phyloP scores from a whole-genome alignment of 2,797 vertebrate genomes.

The Kryptolebias ocellatus region DNA sequence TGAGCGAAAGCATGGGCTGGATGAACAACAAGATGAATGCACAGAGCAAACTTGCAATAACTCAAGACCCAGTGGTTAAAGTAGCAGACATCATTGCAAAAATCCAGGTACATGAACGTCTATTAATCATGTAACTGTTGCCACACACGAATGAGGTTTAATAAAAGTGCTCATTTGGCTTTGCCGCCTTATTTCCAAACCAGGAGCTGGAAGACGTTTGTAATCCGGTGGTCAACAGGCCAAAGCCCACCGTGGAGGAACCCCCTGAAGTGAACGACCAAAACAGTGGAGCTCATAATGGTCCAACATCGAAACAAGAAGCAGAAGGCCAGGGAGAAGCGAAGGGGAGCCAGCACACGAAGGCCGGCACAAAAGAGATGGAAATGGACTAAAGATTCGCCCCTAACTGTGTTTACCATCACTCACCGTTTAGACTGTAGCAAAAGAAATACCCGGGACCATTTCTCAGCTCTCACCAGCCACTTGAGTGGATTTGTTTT shows the following conservation, averaged over 20 bases:
- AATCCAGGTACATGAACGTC: conserved; percentile 83
- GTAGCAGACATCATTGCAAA: conserved; percentile 92
- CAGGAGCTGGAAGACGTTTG: conserved; percentile 90
- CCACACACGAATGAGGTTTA: too few species aligned
- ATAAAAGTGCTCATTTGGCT: conserved; percentile 5
- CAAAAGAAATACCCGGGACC: conserved; percentile 57
- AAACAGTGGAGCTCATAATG: conserved; percentile 83
- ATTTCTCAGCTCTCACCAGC: conserved; percentile 60
- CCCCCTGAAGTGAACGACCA: conserved; percentile 81
- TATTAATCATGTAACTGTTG: neutral
- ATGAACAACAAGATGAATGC: conserved; percentile 93
- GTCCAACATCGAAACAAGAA: conserved; percentile 77
- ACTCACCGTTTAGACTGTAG: conserved; percentile 57
- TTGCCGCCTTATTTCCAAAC: conserved; percentile 4
- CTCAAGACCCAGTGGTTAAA: conserved; percentile 92
- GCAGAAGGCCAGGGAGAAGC: conserved; percentile 81
- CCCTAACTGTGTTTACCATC: conserved; percentile 28
- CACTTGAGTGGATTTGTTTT: conserved; percentile 59
- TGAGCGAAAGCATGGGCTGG: conserved; percentile 90
- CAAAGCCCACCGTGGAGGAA: conserved; percentile 87
- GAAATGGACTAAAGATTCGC: conserved; percentile 89
- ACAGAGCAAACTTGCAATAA: conserved; percentile 88
- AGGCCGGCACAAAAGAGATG: conserved; percentile 87
- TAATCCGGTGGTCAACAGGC: conserved; percentile 86
- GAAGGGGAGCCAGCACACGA: conserved; percentile 83